Evolutionary conservation across 92 coral and sea anemone genomes (phyloP), one percentile per base, ranked within the genome.

Genomic region (Umimayanthus kanabou): DNA sequence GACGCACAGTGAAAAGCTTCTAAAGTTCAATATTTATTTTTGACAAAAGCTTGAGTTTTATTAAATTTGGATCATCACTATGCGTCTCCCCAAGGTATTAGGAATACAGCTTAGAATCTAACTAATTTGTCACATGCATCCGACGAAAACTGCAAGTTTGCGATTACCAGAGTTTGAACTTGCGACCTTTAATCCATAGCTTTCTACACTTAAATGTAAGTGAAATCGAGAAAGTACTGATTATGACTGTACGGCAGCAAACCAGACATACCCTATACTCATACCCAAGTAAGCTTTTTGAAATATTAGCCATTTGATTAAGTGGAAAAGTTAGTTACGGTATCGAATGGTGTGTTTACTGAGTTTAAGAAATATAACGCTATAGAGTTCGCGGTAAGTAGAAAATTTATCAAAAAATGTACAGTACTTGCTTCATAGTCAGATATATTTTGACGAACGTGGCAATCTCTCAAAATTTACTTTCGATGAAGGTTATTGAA

Each of bases 221-320:
- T 30, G 71, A 80, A 79, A 80, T 80, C 70, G 71, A 57, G 84
- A 80, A 55, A 80, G 84, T 5, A 79, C 55, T 79, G 49, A 45
- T 71, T 37, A 28, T 71, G 33, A 66, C 39, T 42, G 82, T 22
- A 33, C 37, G 50, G 69, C 28, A 29, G 67, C 43, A 26, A 70
- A 64, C 67, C 16, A 83, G 29, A 47, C 61, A 80, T 28, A 28
- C 30, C 16, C 43, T 65, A 16, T 79, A 79, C 57, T 39, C 49
- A 5, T 57, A 29, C 29, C 11, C 42, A 22, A 43, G 29, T 76
- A 26, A 49, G 42, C 39, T 49, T 30, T 78, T n/a, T 49, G 13
- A 47, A 78, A 9, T 47, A 26, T 28, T 23, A 53, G 49, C 23
- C 30, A 5, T 80, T 30, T 57, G 26, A 18, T 55, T 16, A 16